Evolutionary conservation across 2,888 invertebrate genomes (phyloP).

Genomic region (Epinotia brunnichana): DNA sequence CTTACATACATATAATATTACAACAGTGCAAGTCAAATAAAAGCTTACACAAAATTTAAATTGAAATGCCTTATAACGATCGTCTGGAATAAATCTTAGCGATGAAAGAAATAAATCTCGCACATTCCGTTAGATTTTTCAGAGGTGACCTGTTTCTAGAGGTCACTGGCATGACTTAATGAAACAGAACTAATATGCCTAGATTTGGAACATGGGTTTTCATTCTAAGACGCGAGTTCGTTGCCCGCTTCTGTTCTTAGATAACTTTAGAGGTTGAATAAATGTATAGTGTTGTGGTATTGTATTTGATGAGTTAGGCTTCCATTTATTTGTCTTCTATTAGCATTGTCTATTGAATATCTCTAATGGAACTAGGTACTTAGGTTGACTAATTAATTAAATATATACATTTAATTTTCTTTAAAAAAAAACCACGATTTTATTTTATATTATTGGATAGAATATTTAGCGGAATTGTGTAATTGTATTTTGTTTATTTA

Average conservation of each 20-base stretch:
- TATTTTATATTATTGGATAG: too few species aligned
- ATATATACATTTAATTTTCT: too few species aligned
- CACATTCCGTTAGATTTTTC: background rate
- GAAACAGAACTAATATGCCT: conserved; percentile 3
- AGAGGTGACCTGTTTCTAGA: conserved; percentile 4
- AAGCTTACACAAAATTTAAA: background rate
- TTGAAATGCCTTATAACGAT: background rate
- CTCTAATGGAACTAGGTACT: too few species aligned
- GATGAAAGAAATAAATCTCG: background rate
- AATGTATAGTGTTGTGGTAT: background rate
- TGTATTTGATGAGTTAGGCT: background rate
- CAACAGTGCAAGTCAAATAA: background rate
- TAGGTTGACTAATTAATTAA: too few species aligned
- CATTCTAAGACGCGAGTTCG: conserved; percentile 9
- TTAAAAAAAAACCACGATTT: too few species aligned
- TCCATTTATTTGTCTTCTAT: background rate
- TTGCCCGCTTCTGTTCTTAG: conserved; percentile 1
- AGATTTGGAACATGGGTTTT: conserved; percentile 13
- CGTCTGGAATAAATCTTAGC: background rate
- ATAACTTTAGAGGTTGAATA: conserved; percentile 1
- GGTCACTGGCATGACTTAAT: background rate
- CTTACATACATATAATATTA: too few species aligned
- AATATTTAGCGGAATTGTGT: too few species aligned
- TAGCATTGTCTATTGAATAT: too few species aligned
- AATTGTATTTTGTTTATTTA: too few species aligned